These are phyloP conservation scores for Amphipyra berbera DNA, from an alignment of 2,888 invertebrate species.

Conservation along the genomic window DNA sequence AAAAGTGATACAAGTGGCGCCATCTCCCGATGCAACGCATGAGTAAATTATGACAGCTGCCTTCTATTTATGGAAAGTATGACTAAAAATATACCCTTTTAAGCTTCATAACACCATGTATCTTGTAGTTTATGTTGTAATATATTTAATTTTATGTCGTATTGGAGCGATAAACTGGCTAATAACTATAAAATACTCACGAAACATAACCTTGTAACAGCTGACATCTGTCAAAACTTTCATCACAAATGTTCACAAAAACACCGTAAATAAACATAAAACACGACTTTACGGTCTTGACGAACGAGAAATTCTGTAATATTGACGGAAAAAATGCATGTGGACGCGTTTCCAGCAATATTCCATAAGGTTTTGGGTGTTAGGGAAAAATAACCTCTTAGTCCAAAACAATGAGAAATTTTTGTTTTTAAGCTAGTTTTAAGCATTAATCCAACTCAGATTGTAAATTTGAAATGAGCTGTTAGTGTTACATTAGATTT, in stretches of 20 bases:
- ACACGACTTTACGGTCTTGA: slow-evolving; percentile 62
- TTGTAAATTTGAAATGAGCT: slow-evolving; percentile 1
- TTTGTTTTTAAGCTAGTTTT: slow-evolving; percentile 27
- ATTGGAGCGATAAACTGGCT: slow-evolving; percentile 16
- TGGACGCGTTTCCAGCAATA: slow-evolving; percentile 79
- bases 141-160: slow-evolving; percentile 1
- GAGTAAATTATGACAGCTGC: slow-evolving; percentile 66
- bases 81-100: slow-evolving; percentile 15
- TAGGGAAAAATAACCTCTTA: slow-evolving; percentile 78
- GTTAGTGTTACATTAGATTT: not conserved
- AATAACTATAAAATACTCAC: slow-evolving; percentile 68
- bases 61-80: slow-evolving; percentile 48
- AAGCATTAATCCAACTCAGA: slow-evolving; percentile 5
- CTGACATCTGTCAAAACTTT: slow-evolving; percentile 88
- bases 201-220: slow-evolving; percentile 71
- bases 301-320: slow-evolving; percentile 59
- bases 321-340: slow-evolving; percentile 67
- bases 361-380: slow-evolving; percentile 73
- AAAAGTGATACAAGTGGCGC: slow-evolving; percentile 63
- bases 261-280: slow-evolving; percentile 69
- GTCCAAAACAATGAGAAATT: slow-evolving; percentile 54
- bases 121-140: slow-evolving; percentile 14
- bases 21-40: slow-evolving; percentile 67
- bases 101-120: slow-evolving; percentile 5
- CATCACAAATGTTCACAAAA: slow-evolving; percentile 87